These are phyloP conservation scores for Clivina fossor DNA, from an alignment of 2,888 invertebrate genomes.

Conservation along the genomic window DNA sequence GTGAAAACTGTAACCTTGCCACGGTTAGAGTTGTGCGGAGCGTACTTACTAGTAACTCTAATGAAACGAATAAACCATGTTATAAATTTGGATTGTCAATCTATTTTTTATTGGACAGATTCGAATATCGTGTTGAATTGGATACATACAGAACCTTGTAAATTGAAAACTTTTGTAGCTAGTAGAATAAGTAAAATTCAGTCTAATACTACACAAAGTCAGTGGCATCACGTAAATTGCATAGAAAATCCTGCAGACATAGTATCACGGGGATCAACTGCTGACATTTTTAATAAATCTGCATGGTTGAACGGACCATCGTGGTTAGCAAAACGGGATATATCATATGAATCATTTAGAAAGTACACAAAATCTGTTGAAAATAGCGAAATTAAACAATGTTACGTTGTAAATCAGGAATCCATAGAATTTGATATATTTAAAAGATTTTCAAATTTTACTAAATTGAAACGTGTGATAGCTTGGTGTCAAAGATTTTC, in stretches of 20 bases:
- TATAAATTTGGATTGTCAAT: not conserved
- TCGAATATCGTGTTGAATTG: slow-evolving; percentile 44
- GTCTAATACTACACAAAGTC: slow-evolving; percentile 6
- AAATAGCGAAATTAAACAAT: too few relatives aligned
- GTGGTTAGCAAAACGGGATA: slow-evolving; percentile 19
- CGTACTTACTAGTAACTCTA: slow-evolving; percentile 40
- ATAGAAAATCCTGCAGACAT: slow-evolving; percentile 34
- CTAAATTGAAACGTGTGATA: not conserved
- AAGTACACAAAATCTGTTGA: too few relatives aligned
- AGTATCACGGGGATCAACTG: slow-evolving; percentile 30
- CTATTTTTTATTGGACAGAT: slow-evolving; percentile 40
- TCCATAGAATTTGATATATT: too few relatives aligned
- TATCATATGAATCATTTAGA: not conserved
- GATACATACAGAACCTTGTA: slow-evolving; percentile 35
- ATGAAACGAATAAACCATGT: too few relatives aligned
- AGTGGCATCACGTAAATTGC: slow-evolving; percentile 32
- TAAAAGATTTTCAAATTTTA: slow-evolving; percentile 1
- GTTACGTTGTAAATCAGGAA: too few relatives aligned
- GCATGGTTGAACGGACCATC: slow-evolving; percentile 28
- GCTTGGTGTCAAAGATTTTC: slow-evolving; percentile 8
- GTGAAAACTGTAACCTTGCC: slow-evolving; percentile 39
- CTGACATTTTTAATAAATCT: slow-evolving; percentile 1
- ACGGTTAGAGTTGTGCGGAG: slow-evolving; percentile 42
- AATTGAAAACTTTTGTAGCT: slow-evolving; percentile 40
- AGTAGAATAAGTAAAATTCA: slow-evolving; percentile 37